phyloP scores from a whole-genome alignment of 64 coral and sea anemone genomes.

The Astreopora myriophthalma region DNA sequence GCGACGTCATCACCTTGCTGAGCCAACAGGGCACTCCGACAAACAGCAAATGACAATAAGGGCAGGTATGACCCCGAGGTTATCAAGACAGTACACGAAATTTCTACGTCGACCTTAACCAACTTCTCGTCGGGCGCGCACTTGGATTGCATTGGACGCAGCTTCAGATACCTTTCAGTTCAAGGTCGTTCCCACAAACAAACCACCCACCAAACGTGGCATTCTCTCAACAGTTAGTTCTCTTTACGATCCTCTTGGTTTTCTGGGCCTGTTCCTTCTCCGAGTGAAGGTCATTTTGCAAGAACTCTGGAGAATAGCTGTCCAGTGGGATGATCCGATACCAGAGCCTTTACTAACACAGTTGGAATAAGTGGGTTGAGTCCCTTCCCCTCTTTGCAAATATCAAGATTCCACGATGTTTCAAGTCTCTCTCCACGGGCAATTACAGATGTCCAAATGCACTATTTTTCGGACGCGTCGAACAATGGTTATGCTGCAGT shows the following conservation, averaged over 20 bases:
- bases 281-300: too few relatives aligned
- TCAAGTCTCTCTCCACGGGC: background rate
- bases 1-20: conserved; percentile 13
- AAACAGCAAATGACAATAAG: background rate
- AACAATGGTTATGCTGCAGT: conserved; percentile 5
- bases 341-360: too few relatives aligned
- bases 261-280: too few relatives aligned
- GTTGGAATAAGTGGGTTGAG: too few relatives aligned
- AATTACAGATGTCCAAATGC: background rate
- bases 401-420: conserved; percentile 31
- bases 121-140: conserved; percentile 20
- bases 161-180: conserved; percentile 21
- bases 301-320: too few relatives aligned
- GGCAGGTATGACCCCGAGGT: too few relatives aligned
- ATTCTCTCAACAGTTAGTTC: too few relatives aligned
- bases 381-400: too few relatives aligned
- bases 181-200: background rate
- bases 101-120: conserved; percentile 6
- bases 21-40: background rate
- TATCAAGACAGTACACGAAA: too few relatives aligned
- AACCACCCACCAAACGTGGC: too few relatives aligned
- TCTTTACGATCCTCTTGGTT: too few relatives aligned
- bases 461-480: conserved; percentile 50
- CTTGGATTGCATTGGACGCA: conserved; percentile 47
- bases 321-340: too few relatives aligned